Evolutionary conservation across 1,140 invertebrate genomes (phyloP), one percentile per base, ranked within the genome.

Genomic region (Eurosta solidaginis): DNA sequence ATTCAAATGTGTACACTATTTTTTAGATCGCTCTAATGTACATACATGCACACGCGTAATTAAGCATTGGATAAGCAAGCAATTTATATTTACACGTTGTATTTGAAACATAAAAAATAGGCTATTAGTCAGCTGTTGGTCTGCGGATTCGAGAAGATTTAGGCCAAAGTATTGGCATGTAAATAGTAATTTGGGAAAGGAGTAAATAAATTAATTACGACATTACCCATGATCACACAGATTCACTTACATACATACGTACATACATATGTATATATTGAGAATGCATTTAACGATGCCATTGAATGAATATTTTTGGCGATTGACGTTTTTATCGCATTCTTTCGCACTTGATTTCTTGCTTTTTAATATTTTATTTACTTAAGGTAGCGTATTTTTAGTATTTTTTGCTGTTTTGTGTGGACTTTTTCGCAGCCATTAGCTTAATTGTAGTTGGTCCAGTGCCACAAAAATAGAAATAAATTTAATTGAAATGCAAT

Each of bases 321-420:
- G 27, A 47, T 75, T 75, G 42, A 36, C 45, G 29, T 17, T 29
- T 22, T 75, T 75, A 75, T 75, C n/a, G n/a, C 45, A 36, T 44
- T 25, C 25, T 45, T 75, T 75, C 73, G 73, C 44, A 47, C 45
- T 75, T 47, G 42, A 75, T 75, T 75, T 75, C 17, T 47, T 10
- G 29, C 25, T 75, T 75, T 49, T 27, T 17, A 7, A 27, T n/a
- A 0, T 47, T 29, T 47, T 25, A 47, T 47, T 75, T 75, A 68
- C n/a, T n/a, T n/a, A n/a, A n/a, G n/a, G n/a, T 52, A 52, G 49
- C 6, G 50, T 54, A 25, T 54, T 54, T 27, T 47, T 47, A 10
- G 45, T 17, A 73, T 74, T 74, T 74, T 44, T 27, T 20, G 36
- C 44, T 74, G 36, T 29, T 74, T 44, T 25, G 25, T 20, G 68